Conservation (phyloP, 2,113 vertebrate genomes). For the Protobothrops flavoviridis region DNA sequence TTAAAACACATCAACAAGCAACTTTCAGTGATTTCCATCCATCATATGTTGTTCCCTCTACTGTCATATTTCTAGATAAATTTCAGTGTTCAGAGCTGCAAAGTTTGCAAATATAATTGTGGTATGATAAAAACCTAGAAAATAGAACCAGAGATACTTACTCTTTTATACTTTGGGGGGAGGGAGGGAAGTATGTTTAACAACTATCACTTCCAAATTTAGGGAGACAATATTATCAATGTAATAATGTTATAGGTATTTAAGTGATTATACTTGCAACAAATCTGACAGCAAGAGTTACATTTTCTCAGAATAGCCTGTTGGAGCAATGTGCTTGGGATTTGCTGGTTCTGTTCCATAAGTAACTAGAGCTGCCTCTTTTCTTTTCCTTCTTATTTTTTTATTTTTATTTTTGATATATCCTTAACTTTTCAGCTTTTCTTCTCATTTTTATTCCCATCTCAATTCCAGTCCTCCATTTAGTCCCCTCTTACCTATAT, state of each 20-base stretch:
- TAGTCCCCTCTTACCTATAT: neutral
- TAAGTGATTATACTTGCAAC: neutral
- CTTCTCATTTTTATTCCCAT: neutral
- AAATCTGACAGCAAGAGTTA: neutral
- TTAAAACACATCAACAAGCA: neutral
- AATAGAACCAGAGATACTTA: neutral
- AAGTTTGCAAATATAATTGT: neutral
- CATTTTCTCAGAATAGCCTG: neutral
- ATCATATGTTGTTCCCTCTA: fast-evolving
- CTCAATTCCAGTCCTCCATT: neutral
- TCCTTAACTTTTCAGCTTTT: neutral
- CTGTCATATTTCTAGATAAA: neutral
- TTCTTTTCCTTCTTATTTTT: neutral
- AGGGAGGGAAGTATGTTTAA: neutral
- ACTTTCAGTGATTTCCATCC: neutral
- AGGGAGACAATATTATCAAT: neutral
- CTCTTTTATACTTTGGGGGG: neutral
- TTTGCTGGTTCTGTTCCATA: neutral
- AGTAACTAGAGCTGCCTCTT: neutral
- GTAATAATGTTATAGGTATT: neutral
- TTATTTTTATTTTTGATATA: neutral
- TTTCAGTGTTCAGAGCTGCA: neutral
- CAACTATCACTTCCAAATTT: neutral
- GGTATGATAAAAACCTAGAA: neutral
- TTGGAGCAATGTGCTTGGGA: neutral